phyloP scores from a whole-genome alignment of 2,113 vertebrate genomes.

The Asarcornis scutulata region DNA sequence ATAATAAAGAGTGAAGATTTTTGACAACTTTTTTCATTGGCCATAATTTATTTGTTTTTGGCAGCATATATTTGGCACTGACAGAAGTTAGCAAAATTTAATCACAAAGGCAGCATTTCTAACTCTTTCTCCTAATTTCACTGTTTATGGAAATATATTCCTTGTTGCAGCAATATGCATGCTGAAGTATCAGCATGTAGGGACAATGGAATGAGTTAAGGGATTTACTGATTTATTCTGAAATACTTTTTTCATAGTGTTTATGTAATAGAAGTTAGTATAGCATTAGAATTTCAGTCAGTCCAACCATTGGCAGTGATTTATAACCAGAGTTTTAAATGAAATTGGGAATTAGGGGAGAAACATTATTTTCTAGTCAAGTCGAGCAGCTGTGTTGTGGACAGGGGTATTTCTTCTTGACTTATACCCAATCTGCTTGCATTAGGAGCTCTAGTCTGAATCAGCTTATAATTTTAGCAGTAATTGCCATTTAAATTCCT shows the following conservation, averaged over 20 bases:
- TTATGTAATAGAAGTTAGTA: conserved; percentile 29
- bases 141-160: conserved; percentile 21
- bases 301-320: conserved; percentile 48
- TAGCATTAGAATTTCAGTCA: conserved; percentile 66
- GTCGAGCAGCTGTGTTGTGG: conserved; percentile 19
- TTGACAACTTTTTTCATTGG: background rate
- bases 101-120: background rate
- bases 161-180: background rate
- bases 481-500: conserved; percentile 41
- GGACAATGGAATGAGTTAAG: conserved; percentile 28
- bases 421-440: background rate
- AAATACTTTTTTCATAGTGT: background rate
- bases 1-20: background rate
- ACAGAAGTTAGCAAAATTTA: background rate
- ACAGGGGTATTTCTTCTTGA: conserved; percentile 37
- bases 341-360: conserved; percentile 56
- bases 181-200: background rate
- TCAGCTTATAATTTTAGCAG: conserved; percentile 35
- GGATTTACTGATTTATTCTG: conserved; percentile 48
- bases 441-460: conserved; percentile 9
- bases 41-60: background rate
- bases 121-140: background rate
- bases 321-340: conserved; percentile 62
- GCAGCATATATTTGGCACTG: background rate
- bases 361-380: conserved; percentile 57